These are phyloP conservation scores for Phacellophora camtschatica DNA, from an alignment of 30 jellyfish, hydroid and myxozoan species.

Conservation along the genomic window DNA sequence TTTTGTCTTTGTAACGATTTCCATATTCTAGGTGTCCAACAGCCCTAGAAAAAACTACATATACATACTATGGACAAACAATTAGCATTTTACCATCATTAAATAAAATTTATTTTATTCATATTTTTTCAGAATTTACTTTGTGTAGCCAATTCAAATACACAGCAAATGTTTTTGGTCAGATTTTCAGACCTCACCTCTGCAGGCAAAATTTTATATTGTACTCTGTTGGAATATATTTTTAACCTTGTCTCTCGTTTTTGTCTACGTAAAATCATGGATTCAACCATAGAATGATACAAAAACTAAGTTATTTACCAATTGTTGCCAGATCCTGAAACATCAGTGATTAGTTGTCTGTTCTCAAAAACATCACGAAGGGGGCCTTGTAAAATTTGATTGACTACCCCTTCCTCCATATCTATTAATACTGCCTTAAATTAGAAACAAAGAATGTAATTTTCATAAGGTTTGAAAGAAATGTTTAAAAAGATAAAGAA, in stretches of 20 bases:
- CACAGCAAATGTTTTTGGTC: too few species aligned
- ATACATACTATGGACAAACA: too few species aligned
- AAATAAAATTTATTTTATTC: too few species aligned
- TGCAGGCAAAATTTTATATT: too few species aligned
- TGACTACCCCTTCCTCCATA: slow-evolving; percentile 96
- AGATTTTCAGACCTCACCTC: too few species aligned
- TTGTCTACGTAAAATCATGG: too few species aligned
- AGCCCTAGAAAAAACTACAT: slow-evolving; percentile 64
- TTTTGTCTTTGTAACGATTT: slow-evolving; percentile 67
- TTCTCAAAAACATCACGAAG: slow-evolving; percentile 72
- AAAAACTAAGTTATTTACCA: slow-evolving; percentile 41
- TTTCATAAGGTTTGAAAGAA: too few species aligned
- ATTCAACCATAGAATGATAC: not conserved
- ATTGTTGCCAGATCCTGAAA: slow-evolving; percentile 92
- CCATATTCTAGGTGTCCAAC: slow-evolving; percentile 90
- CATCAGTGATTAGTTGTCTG: slow-evolving; percentile 84
- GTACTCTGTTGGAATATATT: not conserved
- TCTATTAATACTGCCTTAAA: slow-evolving; percentile 88
- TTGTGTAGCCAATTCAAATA: too few species aligned
- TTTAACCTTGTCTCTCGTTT: too few species aligned
- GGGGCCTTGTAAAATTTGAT: slow-evolving; percentile 79
- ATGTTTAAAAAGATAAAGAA: too few species aligned
- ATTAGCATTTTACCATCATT: too few species aligned
- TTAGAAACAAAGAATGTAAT: not conserved
- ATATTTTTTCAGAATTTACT: too few species aligned